Evolutionary conservation across 2,888 invertebrate species (phyloP).

Genomic region (Schizaphis graminum): DNA sequence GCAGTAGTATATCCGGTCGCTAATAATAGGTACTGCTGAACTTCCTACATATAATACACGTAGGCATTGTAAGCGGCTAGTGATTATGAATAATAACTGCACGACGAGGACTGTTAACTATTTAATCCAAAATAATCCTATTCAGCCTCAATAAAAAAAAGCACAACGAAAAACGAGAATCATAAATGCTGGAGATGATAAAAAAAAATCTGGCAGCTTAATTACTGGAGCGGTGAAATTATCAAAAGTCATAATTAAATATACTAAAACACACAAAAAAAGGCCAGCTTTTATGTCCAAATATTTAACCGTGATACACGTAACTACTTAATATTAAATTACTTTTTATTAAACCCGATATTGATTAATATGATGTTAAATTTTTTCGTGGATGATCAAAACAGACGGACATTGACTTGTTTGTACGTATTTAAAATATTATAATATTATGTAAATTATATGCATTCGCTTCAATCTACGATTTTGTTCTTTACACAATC

Average conservation of each 20-base stretch:
- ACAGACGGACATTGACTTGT: not conserved
- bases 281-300: not conserved
- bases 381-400: not conserved
- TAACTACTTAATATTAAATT: not conserved
- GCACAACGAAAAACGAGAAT: not conserved
- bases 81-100: not conserved
- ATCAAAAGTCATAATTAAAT: not conserved
- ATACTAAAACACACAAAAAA: not conserved
- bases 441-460: not conserved
- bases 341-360: not conserved
- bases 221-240: not conserved
- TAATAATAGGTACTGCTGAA: not conserved
- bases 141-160: not conserved
- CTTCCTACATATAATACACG: not conserved
- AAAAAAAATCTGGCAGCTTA: not conserved
- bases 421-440: not conserved
- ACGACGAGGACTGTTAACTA: not conserved
- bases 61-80: not conserved
- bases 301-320: not conserved
- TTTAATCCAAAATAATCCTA: not conserved
- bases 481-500: not conserved
- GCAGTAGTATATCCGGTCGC: not conserved
- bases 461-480: not conserved
- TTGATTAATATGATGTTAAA: not conserved
- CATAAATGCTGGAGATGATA: not conserved